Evolutionary conservation across 2,113 vertebrate species (phyloP).

Genomic region (Pollimyrus isidori): DNA sequence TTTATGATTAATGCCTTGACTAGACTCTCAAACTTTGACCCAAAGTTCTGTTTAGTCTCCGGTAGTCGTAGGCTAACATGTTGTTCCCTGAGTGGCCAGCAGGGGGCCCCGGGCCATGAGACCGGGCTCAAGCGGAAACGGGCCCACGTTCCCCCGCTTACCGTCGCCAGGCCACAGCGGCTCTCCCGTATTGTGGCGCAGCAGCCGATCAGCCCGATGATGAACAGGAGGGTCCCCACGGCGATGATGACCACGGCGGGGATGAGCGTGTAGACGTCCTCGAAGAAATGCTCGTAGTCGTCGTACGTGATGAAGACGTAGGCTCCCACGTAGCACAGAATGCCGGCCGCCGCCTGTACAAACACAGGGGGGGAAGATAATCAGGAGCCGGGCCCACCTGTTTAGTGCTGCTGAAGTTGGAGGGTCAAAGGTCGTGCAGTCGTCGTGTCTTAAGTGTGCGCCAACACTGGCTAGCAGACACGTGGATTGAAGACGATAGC

Average conservation of each 20-base stretch:
- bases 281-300: slow-evolving; percentile 95
- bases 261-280: slow-evolving; percentile 89
- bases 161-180: slow-evolving; percentile 84
- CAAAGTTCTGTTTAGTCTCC: not conserved
- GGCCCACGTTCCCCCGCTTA: slow-evolving; percentile 51
- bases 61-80: not conserved
- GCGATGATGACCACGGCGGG: slow-evolving; percentile 89
- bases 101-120: not conserved
- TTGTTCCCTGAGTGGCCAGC: not conserved
- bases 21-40: not conserved
- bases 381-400: not conserved
- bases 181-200: slow-evolving; percentile 93
- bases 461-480: not conserved
- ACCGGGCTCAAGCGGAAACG: not conserved
- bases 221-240: slow-evolving; percentile 84
- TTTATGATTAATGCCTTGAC: not conserved
- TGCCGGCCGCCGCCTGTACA: slow-evolving; percentile 84
- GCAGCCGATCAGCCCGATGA: slow-evolving; percentile 91
- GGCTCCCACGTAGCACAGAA: slow-evolving; percentile 92
- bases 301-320: slow-evolving; percentile 98
- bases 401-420: not conserved
- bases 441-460: not conserved
- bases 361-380: slow-evolving; percentile 7
- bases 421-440: not conserved
- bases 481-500: not conserved